Evolutionary conservation across 1,140 invertebrate genomes (phyloP).

Genomic region (Ostrea edulis): DNA sequence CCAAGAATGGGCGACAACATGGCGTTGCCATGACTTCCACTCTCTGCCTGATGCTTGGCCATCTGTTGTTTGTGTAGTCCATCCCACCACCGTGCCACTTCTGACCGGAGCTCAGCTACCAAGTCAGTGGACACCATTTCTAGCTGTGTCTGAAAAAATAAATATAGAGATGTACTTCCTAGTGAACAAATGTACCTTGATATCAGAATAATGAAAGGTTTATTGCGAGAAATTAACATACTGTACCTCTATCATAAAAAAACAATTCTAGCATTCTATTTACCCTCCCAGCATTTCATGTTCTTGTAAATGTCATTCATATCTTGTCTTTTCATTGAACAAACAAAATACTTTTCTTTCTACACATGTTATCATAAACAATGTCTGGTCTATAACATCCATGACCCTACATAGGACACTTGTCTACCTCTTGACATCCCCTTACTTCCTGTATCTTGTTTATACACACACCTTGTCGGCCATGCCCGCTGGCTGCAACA

Average conservation of each 20-base stretch:
- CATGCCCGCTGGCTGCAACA: conserved; percentile 91
- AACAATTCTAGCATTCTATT: too few species aligned
- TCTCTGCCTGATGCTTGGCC: conserved; percentile 65
- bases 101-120: conserved; percentile 93
- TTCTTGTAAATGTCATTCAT: too few species aligned
- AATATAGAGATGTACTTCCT: background rate
- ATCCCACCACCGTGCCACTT: conserved; percentile 96
- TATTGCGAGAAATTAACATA: too few species aligned
- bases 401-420: background rate
- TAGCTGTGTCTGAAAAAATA: conserved; percentile 70
- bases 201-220: too few species aligned
- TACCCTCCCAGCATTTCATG: too few species aligned
- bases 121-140: conserved; percentile 88
- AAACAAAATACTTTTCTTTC: too few species aligned
- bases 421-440: background rate
- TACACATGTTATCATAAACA: too few species aligned
- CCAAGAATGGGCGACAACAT: conserved; percentile 78
- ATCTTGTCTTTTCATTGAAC: too few species aligned
- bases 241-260: too few species aligned
- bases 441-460: too few species aligned
- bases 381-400: too few species aligned
- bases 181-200: background rate
- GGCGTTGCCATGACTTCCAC: conserved; percentile 61
- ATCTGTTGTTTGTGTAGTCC: conserved; percentile 79
- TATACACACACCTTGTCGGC: conserved; percentile 80